Evolutionary conservation across 2,888 invertebrate genomes (phyloP).

Genomic region (Ptycholaimellus sp.): DNA sequence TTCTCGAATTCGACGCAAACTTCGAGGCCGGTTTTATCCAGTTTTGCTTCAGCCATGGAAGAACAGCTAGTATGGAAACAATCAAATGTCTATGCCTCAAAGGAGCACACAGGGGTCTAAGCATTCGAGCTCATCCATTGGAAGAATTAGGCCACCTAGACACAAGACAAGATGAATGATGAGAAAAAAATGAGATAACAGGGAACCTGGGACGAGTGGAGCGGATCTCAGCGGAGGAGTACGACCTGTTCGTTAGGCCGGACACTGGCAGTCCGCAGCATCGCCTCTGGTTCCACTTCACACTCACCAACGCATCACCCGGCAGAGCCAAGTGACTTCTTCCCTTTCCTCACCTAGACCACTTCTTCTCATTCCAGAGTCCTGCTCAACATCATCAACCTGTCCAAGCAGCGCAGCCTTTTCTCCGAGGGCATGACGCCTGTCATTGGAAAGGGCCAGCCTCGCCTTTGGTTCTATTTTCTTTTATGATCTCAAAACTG

Average conservation of each 20-base stretch:
- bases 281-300: constrained; percentile 91
- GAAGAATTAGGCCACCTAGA: no score
- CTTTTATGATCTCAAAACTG: not conserved
- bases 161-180: no score
- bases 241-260: constrained; percentile 80
- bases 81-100: no score
- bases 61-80: no score
- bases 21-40: no score
- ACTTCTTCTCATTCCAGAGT: no score
- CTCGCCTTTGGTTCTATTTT: constrained; percentile 1
- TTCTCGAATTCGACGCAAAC: no score
- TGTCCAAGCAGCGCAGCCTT: constrained; percentile 67
- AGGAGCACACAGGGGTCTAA: no score
- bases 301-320: constrained; percentile 90
- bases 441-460: not conserved
- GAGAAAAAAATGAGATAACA: no score
- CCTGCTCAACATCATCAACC: constrained; percentile 84
- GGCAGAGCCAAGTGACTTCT: constrained; percentile 7
- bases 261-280: constrained; percentile 81
- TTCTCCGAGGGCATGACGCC: no score
- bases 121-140: no score
- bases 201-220: constrained; percentile 18
- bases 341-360: not conserved
- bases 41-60: no score
- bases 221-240: constrained; percentile 37